Base-by-base conservation (phyloP, 2,113 vertebrate genomes). In the Phoxinus phoxinus region DNA sequence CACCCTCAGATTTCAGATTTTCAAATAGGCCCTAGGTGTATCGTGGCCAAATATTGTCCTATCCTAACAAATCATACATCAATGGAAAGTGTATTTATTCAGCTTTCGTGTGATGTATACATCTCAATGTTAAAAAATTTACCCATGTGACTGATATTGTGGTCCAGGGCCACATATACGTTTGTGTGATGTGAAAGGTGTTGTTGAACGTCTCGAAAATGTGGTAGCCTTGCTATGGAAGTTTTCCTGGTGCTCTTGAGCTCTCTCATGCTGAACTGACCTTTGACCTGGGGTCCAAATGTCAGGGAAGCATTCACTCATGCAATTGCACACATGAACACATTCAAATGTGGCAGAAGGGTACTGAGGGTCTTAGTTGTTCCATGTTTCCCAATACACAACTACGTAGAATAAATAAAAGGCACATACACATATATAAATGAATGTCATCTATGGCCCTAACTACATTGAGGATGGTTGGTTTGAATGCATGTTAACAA, bases 391-490 rank as follows among this genome's bases (percentile, higher is more conserved):
- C 21, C 5, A 25, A 73, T n/a, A n/a, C 71, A 73, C 12, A 73
- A 13, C 11, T 44, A 44, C 6, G 19, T n/a, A 56, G 58, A 32
- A 89, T n/a, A 83, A 77, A 71, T 71, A 83, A 11, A 58, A 59
- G 41, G 32, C 37, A 65, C 71, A 65, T 63, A 56, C 58, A 85
- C 76, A 53, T 12, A 67, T 65, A 90, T 58, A 15, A 56, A 56
- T 71, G 46, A 30, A 56, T 56, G 6, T 27, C 7, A 71, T 32
- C 56, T 48, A 25, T 73, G 21, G 10, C 23, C n/a, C 44, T 13
- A 44, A 44, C 21, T 72, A 72, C 23, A n/a, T 17, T 44, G 12
- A 46, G 9, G 27, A 8, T 27, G 71, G 41, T 7, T 79, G 76
- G 23, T 41, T 79, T 79, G 21, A 37, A 32, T 59, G 12, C 23